Conservation (phyloP, 1,140 invertebrate genomes). For the Galendromus occidentalis region DNA sequence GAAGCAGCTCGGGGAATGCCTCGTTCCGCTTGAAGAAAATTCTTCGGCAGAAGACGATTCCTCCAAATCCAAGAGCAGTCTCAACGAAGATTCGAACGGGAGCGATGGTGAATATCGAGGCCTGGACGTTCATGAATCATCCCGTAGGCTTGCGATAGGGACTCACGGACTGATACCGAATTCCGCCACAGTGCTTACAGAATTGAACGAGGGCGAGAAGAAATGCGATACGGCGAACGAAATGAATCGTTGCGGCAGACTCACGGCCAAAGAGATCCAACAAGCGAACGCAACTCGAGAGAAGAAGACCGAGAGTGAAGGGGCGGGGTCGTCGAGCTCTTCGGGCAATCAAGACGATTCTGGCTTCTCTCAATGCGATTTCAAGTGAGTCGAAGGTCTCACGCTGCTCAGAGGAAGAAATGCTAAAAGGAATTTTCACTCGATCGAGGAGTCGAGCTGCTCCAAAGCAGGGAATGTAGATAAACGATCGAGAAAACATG, state of each 20-base stretch:
- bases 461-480: too few relatives aligned
- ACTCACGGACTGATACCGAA: too few relatives aligned
- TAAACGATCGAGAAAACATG: background rate
- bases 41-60: background rate
- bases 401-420: too few relatives aligned
- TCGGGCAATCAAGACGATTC: slow-evolving; percentile 3
- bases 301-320: background rate
- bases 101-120: too few relatives aligned
- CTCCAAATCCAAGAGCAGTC: background rate
- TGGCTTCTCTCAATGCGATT: background rate
- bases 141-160: too few relatives aligned
- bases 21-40: background rate
- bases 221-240: too few relatives aligned
- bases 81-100: too few relatives aligned
- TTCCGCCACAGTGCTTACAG: too few relatives aligned
- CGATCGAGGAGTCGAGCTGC: too few relatives aligned
- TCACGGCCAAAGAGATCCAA: background rate
- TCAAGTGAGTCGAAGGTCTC: background rate
- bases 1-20: background rate
- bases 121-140: too few relatives aligned
- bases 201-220: too few relatives aligned
- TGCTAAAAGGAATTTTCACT: too few relatives aligned
- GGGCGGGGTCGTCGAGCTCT: background rate
- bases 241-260: background rate
- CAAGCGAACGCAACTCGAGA: background rate